Conservation (phyloP, 1,140 invertebrate genomes). For the Lanistes nyassanus region DNA sequence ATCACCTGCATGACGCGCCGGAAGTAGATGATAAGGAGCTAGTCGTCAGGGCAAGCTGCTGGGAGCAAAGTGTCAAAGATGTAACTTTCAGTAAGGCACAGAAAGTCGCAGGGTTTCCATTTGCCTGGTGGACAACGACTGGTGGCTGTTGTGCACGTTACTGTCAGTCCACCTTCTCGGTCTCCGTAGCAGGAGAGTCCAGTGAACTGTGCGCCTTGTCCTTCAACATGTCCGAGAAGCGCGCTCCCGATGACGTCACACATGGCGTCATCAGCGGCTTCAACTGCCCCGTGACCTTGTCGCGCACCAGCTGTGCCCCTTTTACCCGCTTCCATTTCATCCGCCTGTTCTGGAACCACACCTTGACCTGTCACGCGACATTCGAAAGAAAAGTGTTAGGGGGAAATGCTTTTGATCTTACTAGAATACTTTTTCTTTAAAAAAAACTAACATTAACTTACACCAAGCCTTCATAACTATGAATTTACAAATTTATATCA, state of each 20-base stretch:
- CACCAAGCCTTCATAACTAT: too few species aligned
- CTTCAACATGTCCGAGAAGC: slow-evolving; percentile 33
- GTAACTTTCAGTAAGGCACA: too few species aligned
- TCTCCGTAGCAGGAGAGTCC: slow-evolving; percentile 13
- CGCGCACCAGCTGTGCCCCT: slow-evolving; percentile 48
- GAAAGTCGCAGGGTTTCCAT: too few species aligned
- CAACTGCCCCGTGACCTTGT: slow-evolving; percentile 56
- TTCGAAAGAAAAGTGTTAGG: not conserved
- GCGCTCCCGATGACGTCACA: slow-evolving; percentile 37
- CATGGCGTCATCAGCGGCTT: slow-evolving; percentile 53
- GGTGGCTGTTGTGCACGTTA: too few species aligned
- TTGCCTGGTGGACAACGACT: too few species aligned
- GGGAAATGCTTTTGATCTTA: not conserved
- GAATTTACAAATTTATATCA: too few species aligned
- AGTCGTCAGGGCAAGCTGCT: too few species aligned
- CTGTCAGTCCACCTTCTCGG: slow-evolving; percentile 6
- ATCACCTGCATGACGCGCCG: too few species aligned
- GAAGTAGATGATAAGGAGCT: too few species aligned
- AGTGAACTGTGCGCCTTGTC: slow-evolving; percentile 26
- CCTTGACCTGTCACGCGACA: slow-evolving; percentile 56
- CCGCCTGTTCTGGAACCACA: slow-evolving; percentile 51
- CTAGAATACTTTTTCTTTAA: not conserved
- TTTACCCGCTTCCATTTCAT: slow-evolving; percentile 58
- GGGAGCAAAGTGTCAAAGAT: too few species aligned
- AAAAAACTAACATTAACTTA: not conserved